phyloP scores from a whole-genome alignment of 2,888 invertebrate genomes.

The Auanema sp. region DNA sequence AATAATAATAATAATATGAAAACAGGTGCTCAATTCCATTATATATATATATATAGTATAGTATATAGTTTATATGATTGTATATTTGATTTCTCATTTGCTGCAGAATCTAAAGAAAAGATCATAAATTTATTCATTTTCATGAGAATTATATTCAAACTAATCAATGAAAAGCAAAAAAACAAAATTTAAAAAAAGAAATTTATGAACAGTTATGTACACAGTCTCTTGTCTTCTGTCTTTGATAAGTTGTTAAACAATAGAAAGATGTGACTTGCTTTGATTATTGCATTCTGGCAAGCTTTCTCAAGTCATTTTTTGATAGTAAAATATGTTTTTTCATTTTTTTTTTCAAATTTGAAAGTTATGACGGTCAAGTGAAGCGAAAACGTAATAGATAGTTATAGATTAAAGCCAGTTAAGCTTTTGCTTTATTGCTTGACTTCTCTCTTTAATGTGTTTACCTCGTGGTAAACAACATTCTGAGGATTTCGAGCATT shows the following conservation, averaged over 20 bases:
- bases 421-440: constrained; percentile 22
- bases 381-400: constrained; percentile 13
- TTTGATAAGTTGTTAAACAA: neutral
- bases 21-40: neutral
- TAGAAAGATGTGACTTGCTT: neutral
- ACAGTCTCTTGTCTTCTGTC: neutral
- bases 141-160: neutral
- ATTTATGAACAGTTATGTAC: neutral
- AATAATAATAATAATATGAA: neutral
- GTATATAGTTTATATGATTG: too few relatives aligned
- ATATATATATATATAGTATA: neutral
- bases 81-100: too few relatives aligned
- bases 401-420: constrained; percentile 8
- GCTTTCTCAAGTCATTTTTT: neutral
- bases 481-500: constrained; percentile 39
- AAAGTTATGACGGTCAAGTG: constrained; percentile 10
- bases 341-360: constrained; percentile 5
- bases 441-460: constrained; percentile 25
- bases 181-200: neutral
- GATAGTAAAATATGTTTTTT: constrained; percentile 2
- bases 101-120: too few relatives aligned
- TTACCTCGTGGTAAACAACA: constrained; percentile 41
- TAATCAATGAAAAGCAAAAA: neutral
- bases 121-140: neutral
- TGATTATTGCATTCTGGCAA: neutral